Base-by-base conservation (phyloP, 2,797 vertebrate genomes). In the Amazona ochrocephala region DNA sequence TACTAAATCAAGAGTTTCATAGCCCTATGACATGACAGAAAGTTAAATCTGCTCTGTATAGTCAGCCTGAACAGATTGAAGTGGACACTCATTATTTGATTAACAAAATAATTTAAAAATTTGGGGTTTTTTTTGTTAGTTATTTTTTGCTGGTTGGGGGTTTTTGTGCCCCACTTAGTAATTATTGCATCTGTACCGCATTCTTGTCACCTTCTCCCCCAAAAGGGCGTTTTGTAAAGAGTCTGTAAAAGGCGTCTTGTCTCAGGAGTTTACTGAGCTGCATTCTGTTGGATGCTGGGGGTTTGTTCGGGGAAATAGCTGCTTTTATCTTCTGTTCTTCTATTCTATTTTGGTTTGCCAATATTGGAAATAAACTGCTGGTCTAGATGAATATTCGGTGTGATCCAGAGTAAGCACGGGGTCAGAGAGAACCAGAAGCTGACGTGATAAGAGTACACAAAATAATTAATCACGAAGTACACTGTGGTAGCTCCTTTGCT, bases 121-220 rank as follows among this genome's bases (percentile, higher is more conserved):
- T 9, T 3, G 1, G 3, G 2, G 0, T 1, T 0, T 18, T 8
- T 4, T 17, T 54, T 14, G 11, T 39, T 48, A n/a, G 5, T 23
- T 42, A 0, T 19, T 19, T 61, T 65, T 44, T 54, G 5, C 39
- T 73, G 17, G 5, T 65, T 30, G 19, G 9, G 3, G 0, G 13
- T 5, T 62, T 61, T 41, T 56, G 42, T 34, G 5, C 37, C 20
- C 12, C 8, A 11, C 11, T 24, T 60, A 41, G 32, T 41, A 64
- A 42, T 81, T 84, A n/a, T 42, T 87, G 30, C 7, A 54, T 24
- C 39, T 73, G 5, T 72, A 34, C 44, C 76, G 23, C 21, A 17
- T 84, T 87, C 39, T 48, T 32, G 20, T 60, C 39, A 76, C 54
- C 22, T 68, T 86, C 17, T 78, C 22, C 16, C 7, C 10, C 37